phyloP scores from a whole-genome alignment of 2,797 vertebrate genomes.

The Chelmon rostratus region DNA sequence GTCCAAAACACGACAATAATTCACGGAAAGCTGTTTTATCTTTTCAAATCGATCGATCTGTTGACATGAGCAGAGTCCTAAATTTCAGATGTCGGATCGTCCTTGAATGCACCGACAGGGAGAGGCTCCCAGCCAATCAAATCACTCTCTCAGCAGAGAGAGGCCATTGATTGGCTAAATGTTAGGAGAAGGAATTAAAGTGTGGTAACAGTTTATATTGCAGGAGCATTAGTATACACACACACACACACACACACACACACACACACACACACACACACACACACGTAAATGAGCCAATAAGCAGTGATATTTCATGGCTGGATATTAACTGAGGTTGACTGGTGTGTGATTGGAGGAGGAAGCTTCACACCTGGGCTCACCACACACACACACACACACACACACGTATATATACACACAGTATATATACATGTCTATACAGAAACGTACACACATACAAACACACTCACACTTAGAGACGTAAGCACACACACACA shows the following conservation, averaged over 20 bases:
- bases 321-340: conserved; percentile 45
- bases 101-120: too few relatives aligned
- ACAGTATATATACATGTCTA: too few relatives aligned
- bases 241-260: conserved; percentile 21
- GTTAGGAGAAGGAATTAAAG: conserved; percentile 31
- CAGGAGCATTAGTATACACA: not conserved
- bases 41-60: too few relatives aligned
- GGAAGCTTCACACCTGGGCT: conserved; percentile 52
- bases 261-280: conserved; percentile 29
- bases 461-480: not conserved
- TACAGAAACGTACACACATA: not conserved
- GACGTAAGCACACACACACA: not conserved
- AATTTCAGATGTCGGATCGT: too few relatives aligned
- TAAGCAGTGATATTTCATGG: conserved; percentile 17
- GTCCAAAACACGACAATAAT: too few relatives aligned
- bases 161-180: conserved; percentile 42
- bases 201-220: not conserved
- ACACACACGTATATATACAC: conserved; percentile 19
- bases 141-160: not conserved
- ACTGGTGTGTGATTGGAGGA: conserved; percentile 65
- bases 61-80: too few relatives aligned
- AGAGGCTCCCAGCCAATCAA: conserved; percentile 37
- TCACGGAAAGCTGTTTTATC: too few relatives aligned
- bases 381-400: conserved; percentile 17
- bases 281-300: conserved; percentile 17